Conservation (phyloP, 2,888 invertebrate genomes). For the Diogma glabrata region DNA sequence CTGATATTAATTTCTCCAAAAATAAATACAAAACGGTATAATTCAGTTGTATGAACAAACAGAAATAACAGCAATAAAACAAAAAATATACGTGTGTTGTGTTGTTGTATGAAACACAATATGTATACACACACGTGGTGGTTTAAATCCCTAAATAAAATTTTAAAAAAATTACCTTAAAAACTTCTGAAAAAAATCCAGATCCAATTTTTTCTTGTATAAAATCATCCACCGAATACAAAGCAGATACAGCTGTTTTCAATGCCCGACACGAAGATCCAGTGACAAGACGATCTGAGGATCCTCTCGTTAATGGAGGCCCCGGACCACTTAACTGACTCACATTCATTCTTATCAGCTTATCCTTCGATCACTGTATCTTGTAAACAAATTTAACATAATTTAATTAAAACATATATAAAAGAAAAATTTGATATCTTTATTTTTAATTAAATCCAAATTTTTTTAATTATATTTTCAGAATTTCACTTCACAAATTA, state of each 20-base stretch:
- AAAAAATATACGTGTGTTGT: too few relatives aligned
- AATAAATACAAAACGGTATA: too few relatives aligned
- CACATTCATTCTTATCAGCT: slow-evolving; percentile 36
- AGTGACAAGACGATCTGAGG: slow-evolving; percentile 48
- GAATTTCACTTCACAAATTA: not conserved
- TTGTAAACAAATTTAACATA: slow-evolving; percentile 2
- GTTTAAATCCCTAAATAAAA: too few relatives aligned
- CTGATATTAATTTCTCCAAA: too few relatives aligned
- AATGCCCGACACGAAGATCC: slow-evolving; percentile 81
- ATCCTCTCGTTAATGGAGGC: slow-evolving; percentile 30
- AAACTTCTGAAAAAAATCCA: slow-evolving; percentile 96
- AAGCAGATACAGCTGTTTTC: slow-evolving; percentile 79
- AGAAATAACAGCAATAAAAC: too few relatives aligned
- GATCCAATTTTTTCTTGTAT: slow-evolving; percentile 83
- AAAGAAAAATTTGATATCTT: not conserved
- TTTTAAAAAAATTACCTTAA: too few relatives aligned
- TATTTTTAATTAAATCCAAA: not conserved
- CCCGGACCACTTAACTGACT: slow-evolving; percentile 35
- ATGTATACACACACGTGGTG: too few relatives aligned
- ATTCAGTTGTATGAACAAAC: too few relatives aligned
- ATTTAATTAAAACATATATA: slow-evolving; percentile 1
- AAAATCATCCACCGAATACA: slow-evolving; percentile 91
- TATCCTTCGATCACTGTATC: not conserved
- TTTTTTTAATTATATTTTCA: not conserved
- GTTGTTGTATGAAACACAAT: too few relatives aligned